Evolutionary conservation across 2,113 vertebrate species (phyloP), one percentile per base, ranked within the genome.

Genomic region (Tachysurus vachellii): DNA sequence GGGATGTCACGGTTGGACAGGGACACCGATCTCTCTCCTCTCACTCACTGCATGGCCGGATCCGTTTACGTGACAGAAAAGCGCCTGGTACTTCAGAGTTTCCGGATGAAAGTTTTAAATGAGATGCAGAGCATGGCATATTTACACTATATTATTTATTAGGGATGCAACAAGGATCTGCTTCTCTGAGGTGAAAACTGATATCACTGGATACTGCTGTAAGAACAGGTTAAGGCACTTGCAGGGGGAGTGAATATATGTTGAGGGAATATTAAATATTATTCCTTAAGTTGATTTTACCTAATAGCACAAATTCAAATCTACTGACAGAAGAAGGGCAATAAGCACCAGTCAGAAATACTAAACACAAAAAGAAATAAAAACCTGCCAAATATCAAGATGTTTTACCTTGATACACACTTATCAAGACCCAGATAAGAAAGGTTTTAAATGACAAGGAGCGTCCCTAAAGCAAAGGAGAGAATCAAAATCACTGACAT

Each of bases 361-460:
- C 17, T 80, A 11, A 73, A 42, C 17, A 66, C 44, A 59, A 14
- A 70, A 47, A 66, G 6, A 56, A 21, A 42, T 10, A 3, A 23
- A 68, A 17, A 70, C 47, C 42, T 28, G 16, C 53, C 14, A 4
- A 75, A 28, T 42, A 26, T 11, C 21, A 17, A 57, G 13, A 57
- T 86, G 9, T 23, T 89, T 92, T 88, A 96, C 95, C 95, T 94
- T 96, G 95, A 90, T 96, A 96, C 7, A 96, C 83, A 75, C 95
- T 96, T 91, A 96, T 92, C 86, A 96, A 86, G 88, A 95, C 95
- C 94, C 95, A 95, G 28, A 96, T 92, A 77, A 96, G 93, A 88
- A 96, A 96, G 2, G 95, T 96, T 91, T 95, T 96, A 92, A 99
- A 99, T 13, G 98, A 99, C 85, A 99, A 93, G 7, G 97, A 97